Evolutionary conservation across 2,797 vertebrate genomes (phyloP).

Genomic region (Poecile montanus): DNA sequence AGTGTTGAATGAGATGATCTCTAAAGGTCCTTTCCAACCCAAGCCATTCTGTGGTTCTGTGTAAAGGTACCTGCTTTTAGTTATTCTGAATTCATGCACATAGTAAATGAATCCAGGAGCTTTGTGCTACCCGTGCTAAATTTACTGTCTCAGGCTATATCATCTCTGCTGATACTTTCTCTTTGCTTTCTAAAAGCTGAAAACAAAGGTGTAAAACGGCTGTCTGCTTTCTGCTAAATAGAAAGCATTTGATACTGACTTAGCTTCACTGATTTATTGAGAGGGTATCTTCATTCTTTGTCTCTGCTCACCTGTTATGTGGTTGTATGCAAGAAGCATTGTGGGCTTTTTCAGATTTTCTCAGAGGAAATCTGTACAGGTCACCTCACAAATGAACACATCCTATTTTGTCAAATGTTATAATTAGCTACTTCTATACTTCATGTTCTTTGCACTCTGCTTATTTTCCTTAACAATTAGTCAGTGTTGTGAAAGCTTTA

Average conservation of each 20-base stretch:
- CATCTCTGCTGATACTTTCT: not conserved
- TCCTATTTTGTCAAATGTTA: not conserved
- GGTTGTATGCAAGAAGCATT: not conserved
- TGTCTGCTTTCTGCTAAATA: not conserved
- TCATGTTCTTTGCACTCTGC: not conserved
- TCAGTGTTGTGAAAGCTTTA: constrained; percentile 14
- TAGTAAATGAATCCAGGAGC: not conserved
- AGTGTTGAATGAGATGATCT: not conserved
- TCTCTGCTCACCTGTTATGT: not conserved
- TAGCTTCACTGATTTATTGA: not conserved
- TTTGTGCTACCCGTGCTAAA: not conserved
- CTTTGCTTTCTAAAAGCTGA: not conserved
- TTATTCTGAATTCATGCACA: not conserved
- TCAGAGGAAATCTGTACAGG: not conserved
- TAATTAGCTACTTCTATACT: not conserved
- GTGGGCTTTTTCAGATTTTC: not conserved
- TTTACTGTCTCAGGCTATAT: not conserved
- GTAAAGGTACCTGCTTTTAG: not conserved
- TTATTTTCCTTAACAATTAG: constrained; percentile 17
- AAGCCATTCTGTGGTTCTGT: not conserved
- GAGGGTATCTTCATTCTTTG: not conserved
- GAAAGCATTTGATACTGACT: not conserved
- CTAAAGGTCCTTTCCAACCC: not conserved
- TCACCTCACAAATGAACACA: constrained; percentile 19
- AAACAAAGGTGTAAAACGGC: not conserved